These are phyloP conservation scores for Pomacea maculata DNA, from an alignment of 1,140 invertebrate species.

Conservation along the genomic window DNA sequence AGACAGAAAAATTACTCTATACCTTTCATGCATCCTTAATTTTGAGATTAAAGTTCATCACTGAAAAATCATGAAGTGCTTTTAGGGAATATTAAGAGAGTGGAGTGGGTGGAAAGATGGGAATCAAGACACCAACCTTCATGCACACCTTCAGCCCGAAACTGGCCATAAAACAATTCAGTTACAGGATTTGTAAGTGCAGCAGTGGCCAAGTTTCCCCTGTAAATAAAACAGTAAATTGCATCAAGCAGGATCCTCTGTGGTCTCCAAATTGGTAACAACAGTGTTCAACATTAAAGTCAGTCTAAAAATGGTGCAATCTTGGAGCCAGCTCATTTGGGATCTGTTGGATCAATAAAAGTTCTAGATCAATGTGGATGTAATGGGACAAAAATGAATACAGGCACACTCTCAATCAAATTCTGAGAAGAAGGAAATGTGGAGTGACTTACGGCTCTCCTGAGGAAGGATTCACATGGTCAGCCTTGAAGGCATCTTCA, in stretches of 20 bases:
- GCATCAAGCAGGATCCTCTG: too few species aligned
- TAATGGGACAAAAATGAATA: too few species aligned
- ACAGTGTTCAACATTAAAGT: neutral
- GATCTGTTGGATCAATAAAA: too few species aligned
- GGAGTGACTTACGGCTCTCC: conserved; percentile 10
- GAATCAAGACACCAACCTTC: conserved; percentile 41
- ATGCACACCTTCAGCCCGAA: conserved; percentile 64
- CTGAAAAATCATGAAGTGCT: neutral
- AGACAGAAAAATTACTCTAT: too few species aligned
- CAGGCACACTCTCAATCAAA: too few species aligned
- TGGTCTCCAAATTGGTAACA: neutral
- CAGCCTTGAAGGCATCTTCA: conserved; percentile 67
- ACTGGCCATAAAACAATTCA: conserved; percentile 68
- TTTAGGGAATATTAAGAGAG: too few species aligned
- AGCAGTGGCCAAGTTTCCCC: neutral
- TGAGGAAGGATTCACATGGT: conserved; percentile 34
- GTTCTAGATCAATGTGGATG: too few species aligned
- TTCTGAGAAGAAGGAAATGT: too few species aligned
- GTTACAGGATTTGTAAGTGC: conserved; percentile 63
- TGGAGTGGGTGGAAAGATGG: too few species aligned
- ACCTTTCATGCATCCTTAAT: neutral
- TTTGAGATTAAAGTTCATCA: neutral
- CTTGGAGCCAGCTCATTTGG: too few species aligned
- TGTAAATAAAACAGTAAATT: neutral
- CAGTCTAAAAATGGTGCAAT: neutral